Base-by-base conservation (phyloP, 2,797 vertebrate species). In the Eleutherodactylus coqui region DNA sequence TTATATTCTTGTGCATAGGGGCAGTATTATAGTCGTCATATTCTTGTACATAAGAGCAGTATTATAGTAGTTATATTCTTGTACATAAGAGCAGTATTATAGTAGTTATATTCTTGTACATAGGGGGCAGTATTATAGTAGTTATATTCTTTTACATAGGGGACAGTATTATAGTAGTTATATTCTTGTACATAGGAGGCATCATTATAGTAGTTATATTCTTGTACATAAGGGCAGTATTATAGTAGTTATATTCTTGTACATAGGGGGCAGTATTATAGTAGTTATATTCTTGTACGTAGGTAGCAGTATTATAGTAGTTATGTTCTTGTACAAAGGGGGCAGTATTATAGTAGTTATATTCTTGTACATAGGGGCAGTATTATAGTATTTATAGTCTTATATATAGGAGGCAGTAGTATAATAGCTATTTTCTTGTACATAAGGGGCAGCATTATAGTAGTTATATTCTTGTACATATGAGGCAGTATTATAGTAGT, bases 231-330 rank as follows among this genome's bases (percentile, higher is more conserved):
- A n/a, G n/a, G n/a, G n/a, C n/a, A n/a, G n/a, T n/a, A n/a, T n/a
- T n/a, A n/a, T n/a, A n/a, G n/a, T n/a, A n/a, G n/a, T n/a, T n/a
- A n/a, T n/a, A n/a, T n/a, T n/a, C n/a, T n/a, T n/a, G n/a, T n/a
- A n/a, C n/a, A n/a, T n/a, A n/a, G n/a, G n/a, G n/a, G n/a, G n/a
- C n/a, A n/a, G n/a, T n/a, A n/a, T n/a, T n/a, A n/a, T n/a, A n/a
- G n/a, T n/a, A n/a, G n/a, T n/a, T n/a, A n/a, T n/a, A n/a, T n/a
- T n/a, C n/a, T n/a, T n/a, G n/a, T n/a, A n/a, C n/a, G n/a, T n/a
- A n/a, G n/a, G n/a, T n/a, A n/a, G 58, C 58, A 62, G 58, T 62
- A 62, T 62, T 29, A 62, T 62, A 62, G 58, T 64, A 64, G 62
- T 34, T 64, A 34, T 34, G 34, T 34, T 64, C 62, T 34, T 64